These are phyloP conservation scores for Microctonus brassicae DNA, from an alignment of 2,888 invertebrate genomes.

Conservation along the genomic window DNA sequence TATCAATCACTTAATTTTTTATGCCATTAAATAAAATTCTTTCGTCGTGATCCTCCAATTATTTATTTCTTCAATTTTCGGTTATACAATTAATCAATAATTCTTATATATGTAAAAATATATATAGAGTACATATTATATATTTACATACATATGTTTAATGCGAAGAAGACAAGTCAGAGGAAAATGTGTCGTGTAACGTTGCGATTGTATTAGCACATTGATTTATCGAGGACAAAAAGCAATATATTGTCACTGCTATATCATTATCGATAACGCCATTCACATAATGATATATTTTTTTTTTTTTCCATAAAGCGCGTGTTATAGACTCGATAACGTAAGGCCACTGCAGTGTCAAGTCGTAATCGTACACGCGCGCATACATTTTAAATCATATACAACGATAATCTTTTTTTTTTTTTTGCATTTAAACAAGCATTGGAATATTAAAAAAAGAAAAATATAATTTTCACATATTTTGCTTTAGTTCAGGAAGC, in stretches of 20 bases:
- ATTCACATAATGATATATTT: slow-evolving; percentile 21
- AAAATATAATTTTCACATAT: no score
- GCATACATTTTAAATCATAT: background rate
- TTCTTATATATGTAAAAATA: background rate
- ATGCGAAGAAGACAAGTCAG: slow-evolving; percentile 29
- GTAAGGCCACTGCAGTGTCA: slow-evolving; percentile 13
- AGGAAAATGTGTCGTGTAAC: slow-evolving; percentile 25
- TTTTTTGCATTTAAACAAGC: background rate
- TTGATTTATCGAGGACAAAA: slow-evolving; percentile 43
- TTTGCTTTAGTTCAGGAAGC: no score
- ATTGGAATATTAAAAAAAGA: background rate
- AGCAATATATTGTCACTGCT: slow-evolving; percentile 10
- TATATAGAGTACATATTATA: no score
- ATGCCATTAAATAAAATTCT: no score
- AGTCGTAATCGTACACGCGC: slow-evolving; percentile 25
- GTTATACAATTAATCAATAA: background rate
- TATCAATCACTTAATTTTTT: no score
- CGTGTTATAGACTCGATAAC: slow-evolving; percentile 22
- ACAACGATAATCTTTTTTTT: slow-evolving; percentile 25
- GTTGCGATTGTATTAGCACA: slow-evolving; percentile 29
- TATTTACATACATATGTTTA: no score
- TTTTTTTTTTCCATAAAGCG: background rate
- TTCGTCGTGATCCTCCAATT: background rate
- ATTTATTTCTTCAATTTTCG: no score
- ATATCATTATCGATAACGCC: slow-evolving; percentile 27